Conservation (phyloP, 2,888 invertebrate genomes). For the Criorhina ranunculi region DNA sequence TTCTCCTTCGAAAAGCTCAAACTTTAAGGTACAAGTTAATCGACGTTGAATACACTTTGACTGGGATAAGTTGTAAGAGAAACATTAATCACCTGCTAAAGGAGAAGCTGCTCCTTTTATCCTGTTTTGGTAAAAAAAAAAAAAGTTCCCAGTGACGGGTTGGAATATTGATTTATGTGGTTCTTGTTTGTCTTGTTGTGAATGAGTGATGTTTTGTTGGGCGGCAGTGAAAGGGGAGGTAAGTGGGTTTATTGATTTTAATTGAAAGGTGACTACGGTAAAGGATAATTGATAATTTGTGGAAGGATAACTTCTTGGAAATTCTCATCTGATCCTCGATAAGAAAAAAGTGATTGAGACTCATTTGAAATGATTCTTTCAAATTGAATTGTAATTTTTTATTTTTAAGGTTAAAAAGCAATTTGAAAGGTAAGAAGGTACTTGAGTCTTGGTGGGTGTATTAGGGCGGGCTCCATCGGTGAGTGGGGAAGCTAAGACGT, state of each 20-base stretch:
- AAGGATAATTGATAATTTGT: background rate
- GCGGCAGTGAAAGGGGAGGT: no score
- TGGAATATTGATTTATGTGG: conserved; percentile 33
- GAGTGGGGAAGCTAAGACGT: no score
- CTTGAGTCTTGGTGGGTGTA: no score
- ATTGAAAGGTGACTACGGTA: background rate
- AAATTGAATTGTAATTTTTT: no score
- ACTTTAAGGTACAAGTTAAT: conserved; percentile 41
- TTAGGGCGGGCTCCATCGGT: no score
- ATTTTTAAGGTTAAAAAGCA: no score
- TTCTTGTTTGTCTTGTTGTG: conserved; percentile 4
- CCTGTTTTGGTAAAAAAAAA: conserved; percentile 2
- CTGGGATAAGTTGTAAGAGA: conserved; percentile 8
- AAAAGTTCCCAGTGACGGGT: conserved; percentile 31
- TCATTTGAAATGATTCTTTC: no score
- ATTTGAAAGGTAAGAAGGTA: no score
- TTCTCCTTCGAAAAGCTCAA: conserved; percentile 1
- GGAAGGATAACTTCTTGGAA: no score
- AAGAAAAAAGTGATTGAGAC: no score
- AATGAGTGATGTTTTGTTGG: conserved; percentile 4
- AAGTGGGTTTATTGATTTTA: conserved; percentile 11
- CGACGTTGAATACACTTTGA: conserved; percentile 38
- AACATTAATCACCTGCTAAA: conserved; percentile 28
- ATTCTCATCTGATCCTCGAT: no score
- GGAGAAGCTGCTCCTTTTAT: background rate